These are phyloP conservation scores for Brachionus asplanchnoidis DNA, from an alignment of 1,140 invertebrate species.

Conservation along the genomic window DNA sequence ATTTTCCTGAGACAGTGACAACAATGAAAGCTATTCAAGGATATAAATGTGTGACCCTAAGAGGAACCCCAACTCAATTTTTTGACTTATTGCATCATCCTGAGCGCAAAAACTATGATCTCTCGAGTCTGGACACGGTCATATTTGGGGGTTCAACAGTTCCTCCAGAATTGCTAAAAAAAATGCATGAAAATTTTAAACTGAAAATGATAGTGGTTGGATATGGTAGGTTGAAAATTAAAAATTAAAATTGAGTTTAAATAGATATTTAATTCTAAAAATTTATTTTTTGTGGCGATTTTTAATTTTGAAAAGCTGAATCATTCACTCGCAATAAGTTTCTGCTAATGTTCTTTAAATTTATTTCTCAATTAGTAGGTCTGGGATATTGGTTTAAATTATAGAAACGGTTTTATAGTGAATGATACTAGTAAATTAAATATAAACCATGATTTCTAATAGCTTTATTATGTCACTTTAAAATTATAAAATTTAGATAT, in stretches of 20 bases:
- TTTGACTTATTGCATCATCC: conserved; percentile 69
- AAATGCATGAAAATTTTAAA: not conserved
- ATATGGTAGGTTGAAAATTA: not conserved
- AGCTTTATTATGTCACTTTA: too few species aligned
- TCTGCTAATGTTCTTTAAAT: too few species aligned
- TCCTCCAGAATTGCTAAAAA: not conserved
- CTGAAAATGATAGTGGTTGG: conserved; percentile 15
- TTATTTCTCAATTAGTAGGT: too few species aligned
- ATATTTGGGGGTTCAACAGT: conserved; percentile 8
- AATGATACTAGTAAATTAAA: too few species aligned
- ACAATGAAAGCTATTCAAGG: conserved; percentile 13
- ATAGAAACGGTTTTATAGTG: too few species aligned
- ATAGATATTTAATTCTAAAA: too few species aligned
- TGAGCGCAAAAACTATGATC: conserved; percentile 51
- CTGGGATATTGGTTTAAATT: too few species aligned
- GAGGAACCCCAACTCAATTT: conserved; percentile 94
- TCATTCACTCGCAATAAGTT: too few species aligned
- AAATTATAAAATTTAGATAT: too few species aligned
- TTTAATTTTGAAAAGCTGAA: too few species aligned
- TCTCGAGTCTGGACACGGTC: conserved; percentile 51
- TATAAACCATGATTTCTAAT: too few species aligned
- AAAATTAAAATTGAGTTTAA: not conserved
- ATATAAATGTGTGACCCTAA: conserved; percentile 70
- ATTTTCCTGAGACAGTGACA: not conserved
- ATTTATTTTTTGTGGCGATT: too few species aligned